A percentile compares a stretch with the other conserved stretches of the same genome.
Evolutionary conservation across 2,888 invertebrate species (phyloP).

Genomic region (Patella ulyssiponensis): DNA sequence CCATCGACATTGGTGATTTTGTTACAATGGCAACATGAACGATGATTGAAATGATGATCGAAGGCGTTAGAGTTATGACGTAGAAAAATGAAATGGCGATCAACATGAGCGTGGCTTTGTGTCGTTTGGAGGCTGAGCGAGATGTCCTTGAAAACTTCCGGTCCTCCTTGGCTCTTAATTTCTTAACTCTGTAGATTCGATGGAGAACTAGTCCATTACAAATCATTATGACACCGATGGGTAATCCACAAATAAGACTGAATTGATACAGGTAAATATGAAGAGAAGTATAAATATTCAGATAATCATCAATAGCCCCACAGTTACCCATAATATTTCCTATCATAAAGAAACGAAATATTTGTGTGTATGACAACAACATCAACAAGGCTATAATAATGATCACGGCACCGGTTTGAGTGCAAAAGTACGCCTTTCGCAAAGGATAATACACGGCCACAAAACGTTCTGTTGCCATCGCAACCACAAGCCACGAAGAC

Average conservation of each 20-base stretch:
- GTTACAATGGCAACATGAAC: conserved; percentile 44
- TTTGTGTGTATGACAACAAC: conserved; percentile 41
- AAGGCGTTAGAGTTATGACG: conserved; percentile 56
- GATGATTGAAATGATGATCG: conserved; percentile 52
- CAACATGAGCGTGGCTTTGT: conserved; percentile 62
- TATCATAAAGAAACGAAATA: conserved; percentile 50
- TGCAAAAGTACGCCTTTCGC: conserved; percentile 39
- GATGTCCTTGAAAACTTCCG: conserved; percentile 17
- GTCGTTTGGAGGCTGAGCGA: conserved; percentile 30
- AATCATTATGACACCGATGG: neutral
- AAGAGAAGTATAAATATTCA: conserved; percentile 13
- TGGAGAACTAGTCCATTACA: neutral
- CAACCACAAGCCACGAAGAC: conserved; percentile 47
- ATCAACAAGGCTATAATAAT: conserved; percentile 42
- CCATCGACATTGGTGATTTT: neutral
- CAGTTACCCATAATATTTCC: conserved; percentile 44
- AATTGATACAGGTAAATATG: neutral
- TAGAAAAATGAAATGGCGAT: conserved; percentile 60
- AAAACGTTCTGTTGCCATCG: conserved; percentile 46
- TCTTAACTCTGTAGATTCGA: neutral
- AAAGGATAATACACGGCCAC: conserved; percentile 46
- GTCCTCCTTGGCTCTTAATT: conserved; percentile 13
- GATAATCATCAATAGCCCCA: conserved; percentile 39
- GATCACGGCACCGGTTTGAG: conserved; percentile 37
- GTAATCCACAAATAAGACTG: neutral